A percentile compares a stretch with the other conserved stretches of the same genome.
Evolutionary conservation across 2,888 invertebrate species (phyloP).

Genomic region (Lordiphosa fenestrarum): DNA sequence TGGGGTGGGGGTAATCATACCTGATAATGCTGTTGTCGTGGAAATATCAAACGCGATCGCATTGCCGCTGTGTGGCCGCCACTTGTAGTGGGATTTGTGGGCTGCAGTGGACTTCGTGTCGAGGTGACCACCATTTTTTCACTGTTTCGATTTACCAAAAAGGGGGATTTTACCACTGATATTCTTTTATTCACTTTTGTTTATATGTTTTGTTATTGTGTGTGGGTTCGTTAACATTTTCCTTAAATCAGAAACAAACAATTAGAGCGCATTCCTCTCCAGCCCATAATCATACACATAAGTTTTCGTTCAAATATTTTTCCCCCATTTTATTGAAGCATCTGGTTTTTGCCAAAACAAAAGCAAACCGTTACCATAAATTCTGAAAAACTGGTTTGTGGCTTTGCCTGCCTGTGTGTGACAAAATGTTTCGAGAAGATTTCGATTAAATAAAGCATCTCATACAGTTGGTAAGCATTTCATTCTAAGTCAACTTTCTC

Average conservation of each 20-base stretch:
- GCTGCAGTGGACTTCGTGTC: conserved; percentile 75
- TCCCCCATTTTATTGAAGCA: conserved; percentile 6
- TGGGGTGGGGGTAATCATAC: conserved; percentile 24
- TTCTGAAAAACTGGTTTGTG: too few species aligned
- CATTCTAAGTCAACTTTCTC: too few species aligned
- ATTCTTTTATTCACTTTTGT: conserved; percentile 36
- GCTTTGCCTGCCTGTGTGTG: too few species aligned
- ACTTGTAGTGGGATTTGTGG: conserved; percentile 50
- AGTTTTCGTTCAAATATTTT: conserved; percentile 7
- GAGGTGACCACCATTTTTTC: conserved; percentile 76
- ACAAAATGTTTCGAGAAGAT: too few species aligned
- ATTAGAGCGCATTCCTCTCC: conserved; percentile 39
- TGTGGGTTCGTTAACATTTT: conserved; percentile 52
- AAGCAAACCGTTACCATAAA: conserved; percentile 6
- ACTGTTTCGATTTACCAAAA: neutral
- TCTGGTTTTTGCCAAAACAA: conserved; percentile 9
- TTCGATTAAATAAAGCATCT: too few species aligned
- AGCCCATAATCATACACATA: neutral
- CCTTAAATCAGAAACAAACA: conserved; percentile 42
- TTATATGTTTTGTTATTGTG: conserved; percentile 9
- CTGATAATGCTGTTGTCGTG: conserved; percentile 76
- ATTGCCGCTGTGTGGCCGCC: conserved; percentile 58
- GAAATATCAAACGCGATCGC: conserved; percentile 77
- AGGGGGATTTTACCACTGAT: conserved; percentile 5
- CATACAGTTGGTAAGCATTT: too few species aligned